These are phyloP conservation scores for Drosophila rhopaloa DNA, from an alignment of 1,140 invertebrate species.

Conservation along the genomic window DNA sequence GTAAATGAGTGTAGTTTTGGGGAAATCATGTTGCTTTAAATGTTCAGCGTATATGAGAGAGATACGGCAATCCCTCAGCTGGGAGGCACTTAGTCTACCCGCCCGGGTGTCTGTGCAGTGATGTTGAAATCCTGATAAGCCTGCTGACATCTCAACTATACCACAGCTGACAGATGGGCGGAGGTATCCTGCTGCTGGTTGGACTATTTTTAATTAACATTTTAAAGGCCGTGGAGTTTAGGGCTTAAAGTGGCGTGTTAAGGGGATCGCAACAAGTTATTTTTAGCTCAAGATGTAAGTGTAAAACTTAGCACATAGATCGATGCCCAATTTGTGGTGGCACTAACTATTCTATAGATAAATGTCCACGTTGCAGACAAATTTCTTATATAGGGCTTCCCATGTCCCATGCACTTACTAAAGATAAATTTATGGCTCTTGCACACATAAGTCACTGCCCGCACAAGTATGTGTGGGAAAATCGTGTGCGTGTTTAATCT, in stretches of 20 bases:
- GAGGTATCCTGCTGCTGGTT: constrained; percentile 6
- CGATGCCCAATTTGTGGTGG: constrained; percentile 16
- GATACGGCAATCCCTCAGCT: constrained; percentile 24
- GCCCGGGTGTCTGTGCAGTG: constrained; percentile 31
- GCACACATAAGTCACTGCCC: constrained; percentile 47
- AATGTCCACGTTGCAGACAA: constrained; percentile 19
- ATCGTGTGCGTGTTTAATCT: constrained; percentile 76
- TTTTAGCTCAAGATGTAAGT: constrained; percentile 11
- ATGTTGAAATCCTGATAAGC: constrained; percentile 54
- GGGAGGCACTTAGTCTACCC: constrained; percentile 14
- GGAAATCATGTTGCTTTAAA: constrained; percentile 15
- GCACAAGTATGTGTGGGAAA: constrained; percentile 25
- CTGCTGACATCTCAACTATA: constrained; percentile 31
- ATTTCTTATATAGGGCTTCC: constrained; percentile 13
- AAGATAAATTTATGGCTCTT: constrained; percentile 35
- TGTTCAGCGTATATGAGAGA: constrained; percentile 1
- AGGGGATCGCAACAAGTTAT: background rate
- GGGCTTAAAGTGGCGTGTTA: constrained; percentile 3
- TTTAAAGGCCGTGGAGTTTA: constrained; percentile 20
- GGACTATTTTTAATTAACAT: constrained; percentile 51
- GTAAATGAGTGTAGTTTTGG: constrained; percentile 7
- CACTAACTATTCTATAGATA: constrained; percentile 13
- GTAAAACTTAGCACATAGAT: background rate
- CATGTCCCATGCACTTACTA: constrained; percentile 12
- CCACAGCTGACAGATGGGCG: constrained; percentile 8